Conservation (phyloP, 2,113 vertebrate species). For the Corvus hawaiiensis region DNA sequence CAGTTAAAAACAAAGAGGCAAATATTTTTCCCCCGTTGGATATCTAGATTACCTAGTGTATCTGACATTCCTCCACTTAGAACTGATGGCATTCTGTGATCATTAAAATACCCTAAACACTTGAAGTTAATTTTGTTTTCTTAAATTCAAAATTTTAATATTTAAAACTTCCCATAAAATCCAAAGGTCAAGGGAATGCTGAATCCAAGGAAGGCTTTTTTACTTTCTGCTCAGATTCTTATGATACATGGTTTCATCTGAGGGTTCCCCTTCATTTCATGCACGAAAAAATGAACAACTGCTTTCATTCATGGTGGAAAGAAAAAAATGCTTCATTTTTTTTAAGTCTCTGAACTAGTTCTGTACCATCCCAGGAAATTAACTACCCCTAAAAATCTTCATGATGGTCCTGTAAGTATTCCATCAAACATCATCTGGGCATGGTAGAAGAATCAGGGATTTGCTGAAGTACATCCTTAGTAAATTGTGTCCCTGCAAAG, state of each 20-base stretch:
- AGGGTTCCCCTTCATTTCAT: not conserved
- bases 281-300: not conserved
- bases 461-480: not conserved
- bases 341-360: not conserved
- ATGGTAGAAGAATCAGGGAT: not conserved
- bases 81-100: not conserved
- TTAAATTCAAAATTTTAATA: not conserved
- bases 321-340: not conserved
- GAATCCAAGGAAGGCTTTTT: not conserved
- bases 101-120: not conserved
- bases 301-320: not conserved
- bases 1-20: not conserved
- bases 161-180: not conserved
- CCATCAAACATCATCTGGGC: not conserved
- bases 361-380: not conserved
- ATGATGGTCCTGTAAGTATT: not conserved
- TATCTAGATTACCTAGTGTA: not conserved
- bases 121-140: not conserved
- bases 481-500: constrained; percentile 10
- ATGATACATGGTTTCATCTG: not conserved
- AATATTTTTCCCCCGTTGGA: not conserved
- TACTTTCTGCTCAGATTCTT: not conserved
- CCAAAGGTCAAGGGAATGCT: accelerated
- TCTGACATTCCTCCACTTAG: not conserved
- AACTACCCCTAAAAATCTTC: not conserved